Evolutionary conservation across 2,888 invertebrate species (phyloP).

Genomic region (Nephrotoma flavescens): DNA sequence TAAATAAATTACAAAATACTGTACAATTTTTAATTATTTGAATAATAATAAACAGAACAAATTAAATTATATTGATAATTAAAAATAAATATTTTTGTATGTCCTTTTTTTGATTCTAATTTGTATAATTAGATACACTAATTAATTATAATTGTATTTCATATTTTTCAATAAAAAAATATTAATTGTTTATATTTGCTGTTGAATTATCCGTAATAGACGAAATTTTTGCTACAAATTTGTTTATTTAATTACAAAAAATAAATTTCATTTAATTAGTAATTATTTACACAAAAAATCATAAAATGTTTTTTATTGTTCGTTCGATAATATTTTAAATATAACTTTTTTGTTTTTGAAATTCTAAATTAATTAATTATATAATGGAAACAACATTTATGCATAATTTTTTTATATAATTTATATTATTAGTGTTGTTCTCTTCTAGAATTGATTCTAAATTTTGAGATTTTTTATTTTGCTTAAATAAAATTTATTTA

Average conservation of each 20-base stretch:
- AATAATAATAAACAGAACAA: not conserved
- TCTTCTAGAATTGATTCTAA: not conserved
- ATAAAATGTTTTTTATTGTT: not conserved
- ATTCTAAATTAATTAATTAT: not conserved
- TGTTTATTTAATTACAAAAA: not conserved
- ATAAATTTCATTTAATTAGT: not conserved
- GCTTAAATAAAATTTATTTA: not conserved
- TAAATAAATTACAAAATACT: not conserved
- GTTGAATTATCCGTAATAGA: not conserved
- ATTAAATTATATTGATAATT: not conserved
- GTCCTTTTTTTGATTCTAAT: not conserved
- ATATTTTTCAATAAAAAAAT: not conserved
- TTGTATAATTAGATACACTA: not conserved
- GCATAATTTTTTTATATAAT: not conserved
- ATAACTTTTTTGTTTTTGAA: not conserved
- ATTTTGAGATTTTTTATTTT: not conserved
- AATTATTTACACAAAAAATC: not conserved
- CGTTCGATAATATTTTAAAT: not conserved
- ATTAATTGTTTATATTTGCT: not conserved
- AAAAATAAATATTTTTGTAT: not conserved
- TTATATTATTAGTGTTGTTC: not conserved
- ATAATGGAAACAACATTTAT: not conserved
- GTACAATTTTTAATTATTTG: not conserved
- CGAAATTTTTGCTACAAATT: not conserved
- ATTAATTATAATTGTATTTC: not conserved